Conservation (phyloP, 2,797 vertebrate species). For the Ibycter americanus region DNA sequence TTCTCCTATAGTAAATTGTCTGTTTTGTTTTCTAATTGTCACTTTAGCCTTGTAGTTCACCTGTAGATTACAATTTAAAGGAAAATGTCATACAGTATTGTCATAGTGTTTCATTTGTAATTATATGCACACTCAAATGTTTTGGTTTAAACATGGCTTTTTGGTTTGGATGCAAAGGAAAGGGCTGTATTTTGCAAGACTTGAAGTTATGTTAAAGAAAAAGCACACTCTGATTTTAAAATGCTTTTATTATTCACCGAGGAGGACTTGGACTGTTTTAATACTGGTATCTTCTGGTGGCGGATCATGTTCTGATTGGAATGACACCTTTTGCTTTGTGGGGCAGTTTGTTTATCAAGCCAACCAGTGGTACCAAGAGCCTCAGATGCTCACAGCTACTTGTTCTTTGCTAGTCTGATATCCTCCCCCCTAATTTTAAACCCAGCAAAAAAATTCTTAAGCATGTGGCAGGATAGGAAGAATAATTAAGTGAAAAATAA, state of each 20-base stretch:
- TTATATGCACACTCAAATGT: not conserved
- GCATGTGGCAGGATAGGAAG: not conserved
- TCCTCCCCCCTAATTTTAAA: not conserved
- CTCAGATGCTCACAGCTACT: not conserved
- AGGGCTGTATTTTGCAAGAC: not conserved
- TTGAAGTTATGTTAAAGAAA: not conserved
- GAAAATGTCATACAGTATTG: not conserved
- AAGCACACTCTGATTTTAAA: not conserved
- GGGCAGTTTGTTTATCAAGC: not conserved
- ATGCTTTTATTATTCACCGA: not conserved
- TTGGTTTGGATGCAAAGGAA: not conserved
- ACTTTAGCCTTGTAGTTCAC: not conserved
- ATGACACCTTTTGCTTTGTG: not conserved
- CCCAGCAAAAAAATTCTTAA: not conserved
- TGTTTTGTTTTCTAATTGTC: not conserved
- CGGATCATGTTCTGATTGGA: not conserved
- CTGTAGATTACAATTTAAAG: not conserved
- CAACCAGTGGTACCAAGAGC: not conserved
- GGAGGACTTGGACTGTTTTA: not conserved
- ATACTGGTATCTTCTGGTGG: not conserved
- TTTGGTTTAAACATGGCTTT: not conserved
- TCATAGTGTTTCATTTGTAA: not conserved
- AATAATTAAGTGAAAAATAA: not conserved
- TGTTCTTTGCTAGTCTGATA: not conserved
- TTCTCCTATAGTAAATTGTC: not conserved